Evolutionary conservation across 1,140 invertebrate species (phyloP).

Genomic region (Lepeophtheirus salmonis): DNA sequence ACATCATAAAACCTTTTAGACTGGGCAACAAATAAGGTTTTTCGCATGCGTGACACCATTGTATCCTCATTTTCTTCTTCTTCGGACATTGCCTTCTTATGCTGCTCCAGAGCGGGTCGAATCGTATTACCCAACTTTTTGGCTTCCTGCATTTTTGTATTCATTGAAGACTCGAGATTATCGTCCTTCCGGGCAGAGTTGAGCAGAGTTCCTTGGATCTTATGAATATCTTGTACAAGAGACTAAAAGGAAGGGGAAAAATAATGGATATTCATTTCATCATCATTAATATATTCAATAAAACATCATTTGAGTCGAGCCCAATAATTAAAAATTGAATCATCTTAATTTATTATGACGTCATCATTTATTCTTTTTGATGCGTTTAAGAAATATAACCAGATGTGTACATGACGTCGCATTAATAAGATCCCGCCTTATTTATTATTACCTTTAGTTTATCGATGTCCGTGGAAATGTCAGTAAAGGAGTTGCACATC

Average conservation of each 20-base stretch:
- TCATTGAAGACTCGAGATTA: not conserved
- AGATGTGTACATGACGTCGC: not conserved
- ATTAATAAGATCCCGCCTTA: too few relatives aligned
- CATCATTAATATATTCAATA: not conserved
- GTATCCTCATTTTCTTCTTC: slow-evolving; percentile 1
- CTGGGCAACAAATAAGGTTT: slow-evolving; percentile 1
- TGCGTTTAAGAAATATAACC: too few relatives aligned
- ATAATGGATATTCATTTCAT: not conserved
- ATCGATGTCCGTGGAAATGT: not conserved
- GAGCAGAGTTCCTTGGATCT: slow-evolving; percentile 3
- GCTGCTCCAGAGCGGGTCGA: not conserved
- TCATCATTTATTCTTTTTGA: not conserved
- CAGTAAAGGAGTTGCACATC: not conserved
- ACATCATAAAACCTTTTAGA: slow-evolving; percentile 9
- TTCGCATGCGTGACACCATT: not conserved
- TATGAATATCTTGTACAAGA: not conserved
- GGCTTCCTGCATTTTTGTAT: not conserved
- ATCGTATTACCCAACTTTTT: not conserved
- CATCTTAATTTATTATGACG: not conserved
- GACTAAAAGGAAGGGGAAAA: not conserved
- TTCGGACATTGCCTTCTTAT: not conserved
- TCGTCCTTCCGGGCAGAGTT: slow-evolving; percentile 5
- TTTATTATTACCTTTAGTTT: not conserved
- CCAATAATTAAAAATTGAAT: not conserved
- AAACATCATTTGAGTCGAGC: not conserved